phyloP scores from a whole-genome alignment of 2,113 vertebrate species.

The Crotalus helleri region DNA sequence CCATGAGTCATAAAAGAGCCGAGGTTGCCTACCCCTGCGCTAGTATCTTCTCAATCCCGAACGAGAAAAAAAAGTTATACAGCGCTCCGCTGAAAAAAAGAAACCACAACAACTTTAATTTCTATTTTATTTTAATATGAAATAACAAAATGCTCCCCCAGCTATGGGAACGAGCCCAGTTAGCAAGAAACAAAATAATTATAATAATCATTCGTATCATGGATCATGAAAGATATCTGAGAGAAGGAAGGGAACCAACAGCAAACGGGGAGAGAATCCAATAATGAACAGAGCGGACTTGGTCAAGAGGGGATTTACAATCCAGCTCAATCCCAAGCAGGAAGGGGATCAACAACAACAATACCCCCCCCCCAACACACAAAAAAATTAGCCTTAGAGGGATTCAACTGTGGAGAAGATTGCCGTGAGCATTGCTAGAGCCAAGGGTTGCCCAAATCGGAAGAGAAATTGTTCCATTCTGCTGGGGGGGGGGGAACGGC shows the following conservation, averaged over 20 bases:
- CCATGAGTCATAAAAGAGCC: too few species aligned
- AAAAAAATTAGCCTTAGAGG: neutral
- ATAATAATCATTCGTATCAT: neutral
- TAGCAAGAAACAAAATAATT: slow-evolving; percentile 16
- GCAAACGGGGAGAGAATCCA: slow-evolving; percentile 48
- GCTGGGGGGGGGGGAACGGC: neutral
- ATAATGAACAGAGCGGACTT: slow-evolving; percentile 23
- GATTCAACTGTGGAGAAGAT: slow-evolving; percentile 22
- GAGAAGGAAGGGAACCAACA: neutral
- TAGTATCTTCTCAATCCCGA: too few species aligned
- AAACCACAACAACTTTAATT: neutral
- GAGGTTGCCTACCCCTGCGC: too few species aligned
- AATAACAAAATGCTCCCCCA: slow-evolving; percentile 9
- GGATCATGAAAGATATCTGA: neutral
- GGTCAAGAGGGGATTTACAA: slow-evolving; percentile 11
- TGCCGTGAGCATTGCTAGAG: slow-evolving; percentile 18
- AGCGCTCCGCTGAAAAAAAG: neutral
- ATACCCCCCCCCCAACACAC: neutral
- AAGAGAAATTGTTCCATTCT: neutral
- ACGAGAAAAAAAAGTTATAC: neutral
- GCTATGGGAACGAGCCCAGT: neutral
- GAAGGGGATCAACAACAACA: neutral
- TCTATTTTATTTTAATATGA: slow-evolving; percentile 16
- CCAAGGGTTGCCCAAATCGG: neutral
- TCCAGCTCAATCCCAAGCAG: neutral